These are phyloP conservation scores for Trachemys scripta DNA, from an alignment of 2,113 vertebrate genomes.

Conservation along the genomic window DNA sequence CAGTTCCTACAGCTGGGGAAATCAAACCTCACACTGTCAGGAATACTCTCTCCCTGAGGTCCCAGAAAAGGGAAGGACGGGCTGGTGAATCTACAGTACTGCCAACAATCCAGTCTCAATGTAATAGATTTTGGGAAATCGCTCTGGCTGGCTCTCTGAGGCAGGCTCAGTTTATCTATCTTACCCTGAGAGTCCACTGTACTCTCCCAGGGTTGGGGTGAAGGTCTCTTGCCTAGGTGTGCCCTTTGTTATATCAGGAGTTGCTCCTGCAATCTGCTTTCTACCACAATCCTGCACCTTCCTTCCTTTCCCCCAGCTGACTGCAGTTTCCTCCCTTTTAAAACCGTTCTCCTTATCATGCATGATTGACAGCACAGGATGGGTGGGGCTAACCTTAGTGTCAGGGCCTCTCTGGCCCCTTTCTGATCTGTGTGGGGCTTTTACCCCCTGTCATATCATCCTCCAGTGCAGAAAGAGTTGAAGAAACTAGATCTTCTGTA, in stretches of 20 bases:
- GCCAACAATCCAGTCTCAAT: background rate
- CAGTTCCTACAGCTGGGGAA: background rate
- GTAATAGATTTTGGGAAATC: background rate
- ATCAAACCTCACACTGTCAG: background rate
- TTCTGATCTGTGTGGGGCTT: background rate
- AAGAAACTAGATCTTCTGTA: accelerated
- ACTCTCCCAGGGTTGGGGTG: background rate
- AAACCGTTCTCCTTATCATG: background rate
- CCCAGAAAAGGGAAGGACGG: background rate
- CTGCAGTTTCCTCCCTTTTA: background rate
- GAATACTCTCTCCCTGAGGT: background rate
- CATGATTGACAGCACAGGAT: background rate
- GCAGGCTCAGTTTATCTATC: background rate
- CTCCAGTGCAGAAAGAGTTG: background rate
- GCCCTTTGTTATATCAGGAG: background rate
- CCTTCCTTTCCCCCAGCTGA: too few species aligned
- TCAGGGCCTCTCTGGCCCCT: background rate
- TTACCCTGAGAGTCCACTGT: background rate
- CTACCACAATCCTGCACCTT: background rate
- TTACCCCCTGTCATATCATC: background rate
- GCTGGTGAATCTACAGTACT: background rate
- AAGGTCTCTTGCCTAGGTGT: background rate
- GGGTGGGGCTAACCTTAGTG: background rate
- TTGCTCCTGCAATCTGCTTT: background rate
- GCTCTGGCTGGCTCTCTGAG: background rate